Base-by-base conservation (phyloP, 2,113 vertebrate genomes). In the Progne subis region DNA sequence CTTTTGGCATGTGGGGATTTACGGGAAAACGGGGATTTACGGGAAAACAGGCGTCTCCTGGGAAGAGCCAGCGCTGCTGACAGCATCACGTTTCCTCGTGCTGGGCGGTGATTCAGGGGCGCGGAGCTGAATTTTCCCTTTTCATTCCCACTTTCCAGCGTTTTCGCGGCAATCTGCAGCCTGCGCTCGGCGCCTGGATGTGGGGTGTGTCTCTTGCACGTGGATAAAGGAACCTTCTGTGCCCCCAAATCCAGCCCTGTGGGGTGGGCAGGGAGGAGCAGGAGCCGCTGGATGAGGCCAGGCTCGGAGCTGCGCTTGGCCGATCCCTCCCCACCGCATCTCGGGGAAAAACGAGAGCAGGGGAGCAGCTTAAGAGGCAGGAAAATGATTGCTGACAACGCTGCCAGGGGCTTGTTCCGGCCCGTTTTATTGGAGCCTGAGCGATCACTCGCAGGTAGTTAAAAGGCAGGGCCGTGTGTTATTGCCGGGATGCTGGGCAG, bases 391-490 rank as follows among this genome's bases (percentile, higher is more conserved):
- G 87, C 91, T 55, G 57, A 88, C 64, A 69, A 55, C 56, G 21
- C 29, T 3, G 21, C 67, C 91, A 34, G 88, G 93, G 89, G 60
- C 70, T 87, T 65, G 78, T 93, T 95, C 91, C 63, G 67, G 39
- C 57, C 56, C 65, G 61, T 55, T 88, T 91, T 68, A 85, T 70
- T 68, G 90, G 88, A 71, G 82, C 19, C 74, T 11, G 74, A 85
- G 91, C 24, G 94, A 95, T 91, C 75, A 34, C 86, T 32, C 19
- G 65, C 11, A 59, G 90, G 95, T 71, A 87, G 82, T 92, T 94
- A 82, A 92, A 72, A 95, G 65, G 95, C 93, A 95, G 88, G 74
- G 63, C 78, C 65, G 74, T 24, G 82, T 79, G 90, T 75, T 85
- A 91, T 26, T 89, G 94, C 85, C 79, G 68, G 59, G 85, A n/a